Evolutionary conservation across 2,888 invertebrate genomes (phyloP).

Genomic region (Cryptosula pallasiana): DNA sequence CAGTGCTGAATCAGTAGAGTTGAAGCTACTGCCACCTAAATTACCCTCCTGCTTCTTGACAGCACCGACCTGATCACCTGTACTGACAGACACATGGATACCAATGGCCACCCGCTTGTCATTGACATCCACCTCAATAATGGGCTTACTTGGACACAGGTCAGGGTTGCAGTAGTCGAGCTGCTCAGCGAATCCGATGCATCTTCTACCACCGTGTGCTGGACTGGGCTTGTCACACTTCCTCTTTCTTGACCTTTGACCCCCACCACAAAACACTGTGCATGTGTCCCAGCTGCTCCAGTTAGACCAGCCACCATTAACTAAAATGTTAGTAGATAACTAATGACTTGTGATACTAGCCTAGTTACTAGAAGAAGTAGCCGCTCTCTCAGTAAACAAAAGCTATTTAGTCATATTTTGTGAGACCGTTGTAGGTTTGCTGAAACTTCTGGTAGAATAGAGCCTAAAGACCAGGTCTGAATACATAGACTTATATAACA

Average conservation of each 20-base stretch:
- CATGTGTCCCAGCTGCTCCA: constrained; percentile 50
- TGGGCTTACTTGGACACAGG: constrained; percentile 43
- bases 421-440: no score
- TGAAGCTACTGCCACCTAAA: no score
- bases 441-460: no score
- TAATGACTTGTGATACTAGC: no score
- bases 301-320: constrained; percentile 47
- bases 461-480: no score
- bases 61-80: no score
- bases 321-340: constrained; percentile 33
- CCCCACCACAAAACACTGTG: constrained; percentile 45
- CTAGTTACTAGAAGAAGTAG: no score
- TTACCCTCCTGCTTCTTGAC: no score
- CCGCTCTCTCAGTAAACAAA: no score
- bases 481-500: no score
- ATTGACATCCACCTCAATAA: neutral
- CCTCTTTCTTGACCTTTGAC: constrained; percentile 38
- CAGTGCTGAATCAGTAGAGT: no score
- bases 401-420: no score
- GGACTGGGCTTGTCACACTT: constrained; percentile 47
- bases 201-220: constrained; percentile 42
- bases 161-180: constrained; percentile 36
- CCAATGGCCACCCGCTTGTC: neutral
- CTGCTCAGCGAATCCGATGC: constrained; percentile 39
- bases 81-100: constrained; percentile 1